Base-by-base conservation (phyloP, 1,140 invertebrate species). In the Drosophila sturtevanti region DNA sequence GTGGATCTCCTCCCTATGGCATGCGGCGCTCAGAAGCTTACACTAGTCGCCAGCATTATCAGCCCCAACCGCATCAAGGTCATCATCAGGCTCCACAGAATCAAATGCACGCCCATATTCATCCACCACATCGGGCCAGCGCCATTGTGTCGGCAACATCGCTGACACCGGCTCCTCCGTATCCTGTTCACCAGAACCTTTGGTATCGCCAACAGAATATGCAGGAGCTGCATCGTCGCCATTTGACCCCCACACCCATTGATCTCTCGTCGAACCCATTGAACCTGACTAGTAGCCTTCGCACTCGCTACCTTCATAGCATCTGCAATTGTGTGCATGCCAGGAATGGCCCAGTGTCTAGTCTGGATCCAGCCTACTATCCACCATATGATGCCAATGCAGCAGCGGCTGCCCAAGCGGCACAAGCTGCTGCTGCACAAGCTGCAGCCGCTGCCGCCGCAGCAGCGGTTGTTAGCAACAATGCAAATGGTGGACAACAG, bases 181-280 rank as follows among this genome's bases (percentile, higher is more conserved):
- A 96, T 93, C 94, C 95, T 24, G 92, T 95, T 7, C 95, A 96
- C 89, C 95, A 96, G 81, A 93, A 95, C 72, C 90, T 96, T 18
- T 96, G 95, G 95, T 93, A 95, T 62, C 93, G 94, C 4, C 95
- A 96, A 77, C 95, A 96, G 72, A 94, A 95, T 63, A 94, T 94
- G 86, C 94, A 96, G 64, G 91, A 91, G 75, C 51, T 91, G 24
- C 91, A 91, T 67, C 86, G 90, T 9, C 90, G 90, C n/a, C 91
- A 91, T 59, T 85, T 91, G 82, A 92, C 90, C 7, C 86, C 90
- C 56, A 91, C 85, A 4, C 86, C 90, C 16, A 92, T 91, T 54
- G 91, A 92, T 89, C 77, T 91, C 54, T 90, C 91, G 3, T 89
- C 87, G 9, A 90, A 91, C 70, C 84, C 87, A 5, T 66, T 85